These are phyloP conservation scores for Eristalinus aeneus DNA, from an alignment of 2,888 invertebrate genomes.

Conservation along the genomic window DNA sequence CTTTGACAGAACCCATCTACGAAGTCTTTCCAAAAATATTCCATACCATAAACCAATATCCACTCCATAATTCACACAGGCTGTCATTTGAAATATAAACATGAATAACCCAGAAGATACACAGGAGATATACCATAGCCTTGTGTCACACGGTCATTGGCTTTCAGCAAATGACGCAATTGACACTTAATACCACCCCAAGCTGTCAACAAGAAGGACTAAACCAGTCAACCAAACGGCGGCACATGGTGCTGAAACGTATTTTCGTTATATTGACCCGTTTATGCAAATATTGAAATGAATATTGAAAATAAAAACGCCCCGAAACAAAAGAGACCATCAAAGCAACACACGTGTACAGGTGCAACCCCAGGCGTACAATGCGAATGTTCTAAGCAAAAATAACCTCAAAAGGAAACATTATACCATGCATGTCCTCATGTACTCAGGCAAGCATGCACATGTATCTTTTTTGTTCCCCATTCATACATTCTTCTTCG, in stretches of 20 bases:
- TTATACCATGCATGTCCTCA: background rate
- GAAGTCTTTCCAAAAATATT: too few species aligned
- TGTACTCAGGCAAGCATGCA: conserved; percentile 17
- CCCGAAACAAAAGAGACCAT: background rate
- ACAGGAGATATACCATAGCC: background rate
- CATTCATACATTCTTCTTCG: conserved; percentile 8
- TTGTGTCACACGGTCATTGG: conserved; percentile 6
- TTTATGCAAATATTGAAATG: conserved; percentile 8
- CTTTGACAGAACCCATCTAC: too few species aligned
- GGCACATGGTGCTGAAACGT: conserved; percentile 16
- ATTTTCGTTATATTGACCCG: conserved; percentile 22
- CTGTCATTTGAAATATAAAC: too few species aligned
- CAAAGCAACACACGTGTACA: background rate
- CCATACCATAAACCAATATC: too few species aligned
- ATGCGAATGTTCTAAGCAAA: conserved; percentile 19
- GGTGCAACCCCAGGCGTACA: conserved; percentile 3
- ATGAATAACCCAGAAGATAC: too few species aligned
- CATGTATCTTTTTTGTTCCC: background rate
- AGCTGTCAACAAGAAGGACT: conserved; percentile 1
- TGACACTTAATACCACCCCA: conserved; percentile 1
- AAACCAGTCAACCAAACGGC: background rate
- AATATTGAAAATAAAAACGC: background rate
- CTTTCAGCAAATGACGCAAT: background rate
- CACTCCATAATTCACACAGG: too few species aligned
- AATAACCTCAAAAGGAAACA: conserved; percentile 24